Evolutionary conservation across 2,888 invertebrate species (phyloP), one percentile per base, ranked within the genome.

Genomic region (Ctenicera cuprea): DNA sequence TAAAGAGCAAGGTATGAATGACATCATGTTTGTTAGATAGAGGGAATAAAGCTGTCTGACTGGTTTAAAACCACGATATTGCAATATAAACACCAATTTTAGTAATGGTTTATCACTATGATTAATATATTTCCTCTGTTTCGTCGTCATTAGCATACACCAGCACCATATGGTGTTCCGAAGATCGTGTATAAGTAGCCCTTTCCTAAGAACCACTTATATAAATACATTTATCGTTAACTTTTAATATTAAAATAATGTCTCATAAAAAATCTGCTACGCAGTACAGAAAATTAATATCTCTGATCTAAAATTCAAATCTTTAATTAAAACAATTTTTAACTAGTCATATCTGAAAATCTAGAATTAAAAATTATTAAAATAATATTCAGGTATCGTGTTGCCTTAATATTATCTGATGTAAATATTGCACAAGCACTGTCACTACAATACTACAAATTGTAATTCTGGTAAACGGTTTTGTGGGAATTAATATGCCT

Each of bases 21-120:
- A 79, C 78, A 79, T 79, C 78, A 79, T 71, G 77, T 74, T 70
- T 64, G 41, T 69, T 69, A 72, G 65, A 52, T 72, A 65, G 65
- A 65, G 43, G 45, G 63, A 71, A 68, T 72, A 75, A 77, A 79
- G 76, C 72, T 45, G 78, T 71, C 54, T 67, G 76, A 76, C 78
- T 67, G 74, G 78, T 78, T 78, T 69, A 54, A 48, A 70, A 64
- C 70, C 64, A 61, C 78, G 62, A 63, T 69, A 77, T 71, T 72
- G 59, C 63, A 74, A 69, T 71, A 71, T 72, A 76, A 76, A 67
- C 43, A 65, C 74, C 73, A 71, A 71, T 76, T 77, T 72, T 71
- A 71, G 66, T 71, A 71, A 67, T 72, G 63, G 38, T 63, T 68
- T 73, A 68, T 73, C 63, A 64, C 61, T 43, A 22, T 52, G 62